Percentiles rank a stretch among this genome's conserved stretches.
Evolutionary conservation across 1,140 invertebrate species (phyloP).

Genomic region (Drosophila pandora): DNA sequence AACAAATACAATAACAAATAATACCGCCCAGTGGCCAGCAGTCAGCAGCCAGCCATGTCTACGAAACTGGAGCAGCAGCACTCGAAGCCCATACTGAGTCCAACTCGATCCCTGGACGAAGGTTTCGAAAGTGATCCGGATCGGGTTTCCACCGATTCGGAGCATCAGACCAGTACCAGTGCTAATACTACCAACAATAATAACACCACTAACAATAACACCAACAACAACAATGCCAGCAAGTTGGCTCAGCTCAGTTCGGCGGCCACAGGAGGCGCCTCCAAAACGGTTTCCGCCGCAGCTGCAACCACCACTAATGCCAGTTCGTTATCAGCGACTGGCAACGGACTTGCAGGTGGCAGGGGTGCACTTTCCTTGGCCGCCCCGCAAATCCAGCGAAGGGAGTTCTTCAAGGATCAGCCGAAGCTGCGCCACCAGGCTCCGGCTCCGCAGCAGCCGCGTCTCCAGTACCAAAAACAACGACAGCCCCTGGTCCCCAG

Average conservation of each 20-base stretch:
- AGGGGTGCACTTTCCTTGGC: slow-evolving; percentile 54
- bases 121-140: slow-evolving; percentile 84
- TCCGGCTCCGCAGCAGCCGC: slow-evolving; percentile 55
- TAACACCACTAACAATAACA: slow-evolving; percentile 31
- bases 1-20: slow-evolving; percentile 25
- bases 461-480: slow-evolving; percentile 68
- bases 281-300: slow-evolving; percentile 35
- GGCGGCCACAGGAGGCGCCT: slow-evolving; percentile 76
- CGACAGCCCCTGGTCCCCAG: slow-evolving; percentile 68
- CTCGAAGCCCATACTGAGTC: slow-evolving; percentile 83
- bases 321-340: slow-evolving; percentile 12
- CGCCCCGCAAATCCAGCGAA: slow-evolving; percentile 59
- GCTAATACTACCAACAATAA: slow-evolving; percentile 38
- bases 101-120: slow-evolving; percentile 84
- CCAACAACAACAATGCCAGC: slow-evolving; percentile 69
- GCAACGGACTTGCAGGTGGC: slow-evolving; percentile 1
- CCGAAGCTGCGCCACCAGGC: slow-evolving; percentile 43
- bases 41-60: slow-evolving; percentile 39
- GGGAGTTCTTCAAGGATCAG: slow-evolving; percentile 72
- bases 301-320: slow-evolving; percentile 16
- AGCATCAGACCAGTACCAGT: slow-evolving; percentile 79
- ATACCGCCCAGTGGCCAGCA: slow-evolving; percentile 47
- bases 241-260: slow-evolving; percentile 79
- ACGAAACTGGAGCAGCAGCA: slow-evolving; percentile 82
- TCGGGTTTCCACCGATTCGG: slow-evolving; percentile 84